These are phyloP conservation scores for Synanthedon tipuliformis DNA, from an alignment of 2,888 invertebrate species.

Conservation along the genomic window DNA sequence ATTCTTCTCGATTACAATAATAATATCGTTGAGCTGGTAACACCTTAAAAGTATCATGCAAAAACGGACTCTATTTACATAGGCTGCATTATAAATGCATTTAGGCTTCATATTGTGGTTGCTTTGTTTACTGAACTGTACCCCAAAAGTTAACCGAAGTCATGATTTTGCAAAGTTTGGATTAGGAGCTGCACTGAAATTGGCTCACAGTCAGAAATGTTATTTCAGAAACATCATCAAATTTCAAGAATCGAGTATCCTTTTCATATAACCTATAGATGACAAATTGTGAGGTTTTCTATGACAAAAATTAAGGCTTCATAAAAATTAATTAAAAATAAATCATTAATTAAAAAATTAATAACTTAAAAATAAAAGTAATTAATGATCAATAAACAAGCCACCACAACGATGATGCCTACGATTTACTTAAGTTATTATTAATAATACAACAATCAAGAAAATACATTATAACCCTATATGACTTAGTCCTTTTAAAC, in stretches of 20 bases:
- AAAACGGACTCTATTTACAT: slow-evolving; percentile 51
- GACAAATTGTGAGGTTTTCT: too few species aligned
- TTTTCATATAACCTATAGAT: too few species aligned
- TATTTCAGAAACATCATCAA: too few species aligned
- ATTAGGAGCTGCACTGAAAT: too few species aligned
- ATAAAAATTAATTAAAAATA: too few species aligned
- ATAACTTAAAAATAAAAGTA: too few species aligned
- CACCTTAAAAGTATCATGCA: slow-evolving; percentile 54
- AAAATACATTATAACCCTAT: slow-evolving; percentile 36
- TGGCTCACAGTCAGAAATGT: too few species aligned
- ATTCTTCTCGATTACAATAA: slow-evolving; percentile 20
- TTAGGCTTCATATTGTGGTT: background rate
- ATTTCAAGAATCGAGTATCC: too few species aligned
- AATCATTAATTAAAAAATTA: too few species aligned
- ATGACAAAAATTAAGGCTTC: too few species aligned
- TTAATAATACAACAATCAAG: slow-evolving; percentile 45
- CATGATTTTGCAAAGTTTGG: too few species aligned
- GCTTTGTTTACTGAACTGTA: background rate
- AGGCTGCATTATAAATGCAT: slow-evolving; percentile 8
- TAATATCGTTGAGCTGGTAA: slow-evolving; percentile 61
- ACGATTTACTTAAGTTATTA: slow-evolving; percentile 1
- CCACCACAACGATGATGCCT: background rate
- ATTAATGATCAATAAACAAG: background rate
- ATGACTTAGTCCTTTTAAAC: slow-evolving; percentile 37
- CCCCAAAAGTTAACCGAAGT: too few species aligned